Percentiles rank a stretch among this genome's conserved stretches.
phyloP scores from a whole-genome alignment of 2,797 vertebrate species.

The Lateolabrax maculatus region DNA sequence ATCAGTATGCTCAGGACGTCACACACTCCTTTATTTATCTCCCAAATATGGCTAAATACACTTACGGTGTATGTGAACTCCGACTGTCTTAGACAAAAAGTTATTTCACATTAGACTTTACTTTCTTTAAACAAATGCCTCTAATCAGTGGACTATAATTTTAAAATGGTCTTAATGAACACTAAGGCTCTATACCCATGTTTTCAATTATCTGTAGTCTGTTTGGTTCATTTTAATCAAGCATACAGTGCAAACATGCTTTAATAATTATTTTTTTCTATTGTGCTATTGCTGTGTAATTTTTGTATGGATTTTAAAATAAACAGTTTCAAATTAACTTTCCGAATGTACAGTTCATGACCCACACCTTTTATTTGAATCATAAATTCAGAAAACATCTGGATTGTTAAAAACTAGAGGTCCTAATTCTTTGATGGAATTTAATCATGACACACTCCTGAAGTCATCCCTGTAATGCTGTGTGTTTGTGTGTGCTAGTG shows the following conservation, averaged over 20 bases:
- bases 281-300: not conserved
- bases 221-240: slow-evolving; percentile 23
- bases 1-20: not conserved
- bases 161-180: slow-evolving; percentile 14
- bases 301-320: not conserved
- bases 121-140: slow-evolving; percentile 6
- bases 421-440: slow-evolving; percentile 8
- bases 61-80: not conserved
- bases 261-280: not conserved
- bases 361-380: not conserved
- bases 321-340: not conserved
- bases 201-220: slow-evolving; percentile 1
- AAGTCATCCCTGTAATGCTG: slow-evolving; percentile 38
- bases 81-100: not conserved
- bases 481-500: slow-evolving; percentile 29
- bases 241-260: not conserved
- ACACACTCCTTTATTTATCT: not conserved
- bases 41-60: not conserved
- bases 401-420: not conserved
- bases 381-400: not conserved
- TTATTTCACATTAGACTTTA: not conserved
- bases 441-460: slow-evolving; percentile 25
- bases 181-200: slow-evolving; percentile 9
- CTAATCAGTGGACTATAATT: slow-evolving; percentile 10
- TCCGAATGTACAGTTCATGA: not conserved